Base-by-base conservation (phyloP, 2,888 invertebrate species). In the Troides aeacus region DNA sequence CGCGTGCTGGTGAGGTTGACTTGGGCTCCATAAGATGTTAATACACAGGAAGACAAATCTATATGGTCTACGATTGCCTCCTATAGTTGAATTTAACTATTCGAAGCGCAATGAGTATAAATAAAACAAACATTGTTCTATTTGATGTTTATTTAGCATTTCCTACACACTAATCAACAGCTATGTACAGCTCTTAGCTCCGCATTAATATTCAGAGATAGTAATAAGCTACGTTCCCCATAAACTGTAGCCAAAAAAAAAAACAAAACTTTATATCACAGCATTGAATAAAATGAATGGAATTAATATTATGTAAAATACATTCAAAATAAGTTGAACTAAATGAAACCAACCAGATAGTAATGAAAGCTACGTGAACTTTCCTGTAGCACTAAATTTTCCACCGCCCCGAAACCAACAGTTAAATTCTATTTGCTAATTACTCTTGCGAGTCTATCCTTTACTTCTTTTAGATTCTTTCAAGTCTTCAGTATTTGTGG, bases 111-210 rank as follows among this genome's bases (percentile, higher is more conserved):
- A 36, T 12, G 17, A 17, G 30, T 30, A 6, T 39, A 50, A 69
- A 60, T 64, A 23, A 74, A 62, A 75, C 75, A 76, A 53, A 72
- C 63, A 64, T 57, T 46, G 58, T 56, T 46, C 7, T 73, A 70
- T 74, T 77, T 71, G 63, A 77, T 75, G 83, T 82, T 85, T 82
- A 84, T 79, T 86, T 86, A 83, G 83, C 82, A 84, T 81, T 80
- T 84, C 85, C 92, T 92, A 92, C 89, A 83, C 81, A 92, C 91
- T 91, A 92, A 82, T 90, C 84, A 92, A 92, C 90, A 82, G 86
- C 85, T 91, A 92, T 92, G 71, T 91, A 92, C 91, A 92, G 87
- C 87, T 67, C 61, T 63, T 70, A 60, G 63, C 74, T 79, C 66
- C 70, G 76, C 76, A 79, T 76, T 73, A 75, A 74, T 72, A 66